phyloP scores from a whole-genome alignment of 2,797 vertebrate species.

The Melopsittacus undulatus region DNA sequence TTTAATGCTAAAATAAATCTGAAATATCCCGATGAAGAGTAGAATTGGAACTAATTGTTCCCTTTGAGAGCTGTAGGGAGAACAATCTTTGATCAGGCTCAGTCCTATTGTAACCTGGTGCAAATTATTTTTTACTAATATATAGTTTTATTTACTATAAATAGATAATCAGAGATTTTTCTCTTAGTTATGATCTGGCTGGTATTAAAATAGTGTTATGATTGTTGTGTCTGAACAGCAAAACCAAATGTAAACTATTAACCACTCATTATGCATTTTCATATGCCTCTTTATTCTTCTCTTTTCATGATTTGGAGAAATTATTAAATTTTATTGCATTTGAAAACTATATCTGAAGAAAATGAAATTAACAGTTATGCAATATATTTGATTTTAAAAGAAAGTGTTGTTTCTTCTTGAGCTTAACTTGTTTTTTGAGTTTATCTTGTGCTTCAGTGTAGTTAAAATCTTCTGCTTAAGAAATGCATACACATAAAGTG shows the following conservation, averaged over 20 bases:
- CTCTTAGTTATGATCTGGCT: not conserved
- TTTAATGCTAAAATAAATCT: not conserved
- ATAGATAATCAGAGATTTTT: constrained; percentile 7
- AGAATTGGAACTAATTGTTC: not conserved
- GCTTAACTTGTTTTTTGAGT: not conserved
- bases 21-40: not conserved
- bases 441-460: not conserved
- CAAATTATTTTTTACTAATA: not conserved
- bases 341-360: not conserved
- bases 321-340: not conserved
- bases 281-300: not conserved
- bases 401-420: not conserved
- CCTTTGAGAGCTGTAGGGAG: not conserved
- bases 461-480: not conserved
- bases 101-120: not conserved
- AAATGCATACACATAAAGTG: not conserved
- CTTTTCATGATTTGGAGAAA: not conserved
- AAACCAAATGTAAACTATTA: not conserved
- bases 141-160: not conserved
- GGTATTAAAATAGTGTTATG: not conserved
- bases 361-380: not conserved
- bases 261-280: not conserved
- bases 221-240: not conserved
- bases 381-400: not conserved
- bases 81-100: not conserved